A percentile compares a stretch with the other conserved stretches of the same genome.
Evolutionary conservation across 2,113 vertebrate genomes (phyloP).

Genomic region (Coturnix japonica): DNA sequence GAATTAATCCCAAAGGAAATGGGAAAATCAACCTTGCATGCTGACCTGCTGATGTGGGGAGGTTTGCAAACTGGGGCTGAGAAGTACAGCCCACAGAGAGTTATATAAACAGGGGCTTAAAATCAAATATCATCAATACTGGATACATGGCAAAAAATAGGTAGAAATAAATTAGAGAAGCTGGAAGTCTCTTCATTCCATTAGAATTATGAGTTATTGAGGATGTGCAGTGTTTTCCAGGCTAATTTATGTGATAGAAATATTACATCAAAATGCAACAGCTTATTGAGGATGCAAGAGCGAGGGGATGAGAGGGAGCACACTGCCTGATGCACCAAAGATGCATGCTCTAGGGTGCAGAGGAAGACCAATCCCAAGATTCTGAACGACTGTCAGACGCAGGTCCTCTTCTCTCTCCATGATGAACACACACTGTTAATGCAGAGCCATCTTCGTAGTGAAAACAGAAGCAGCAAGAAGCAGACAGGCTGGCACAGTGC

Average conservation of each 20-base stretch:
- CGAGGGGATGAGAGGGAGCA: neutral
- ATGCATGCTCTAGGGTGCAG: neutral
- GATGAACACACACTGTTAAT: neutral
- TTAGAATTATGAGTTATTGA: neutral
- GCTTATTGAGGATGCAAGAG: neutral
- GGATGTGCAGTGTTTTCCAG: neutral
- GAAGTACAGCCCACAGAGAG: neutral
- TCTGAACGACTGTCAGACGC: neutral
- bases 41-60: neutral
- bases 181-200: neutral
- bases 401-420: neutral
- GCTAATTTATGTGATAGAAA: neutral
- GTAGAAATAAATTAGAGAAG: neutral
- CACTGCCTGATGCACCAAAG: neutral
- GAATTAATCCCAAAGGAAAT: neutral
- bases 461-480: neutral
- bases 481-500: accelerated
- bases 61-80: neutral
- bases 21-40: neutral
- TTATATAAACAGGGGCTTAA: neutral
- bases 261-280: neutral
- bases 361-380: neutral
- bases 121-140: neutral
- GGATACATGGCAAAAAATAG: neutral
- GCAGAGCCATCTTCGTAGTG: neutral